Conservation (phyloP, 2,888 invertebrate genomes). For the Acleris laterana region DNA sequence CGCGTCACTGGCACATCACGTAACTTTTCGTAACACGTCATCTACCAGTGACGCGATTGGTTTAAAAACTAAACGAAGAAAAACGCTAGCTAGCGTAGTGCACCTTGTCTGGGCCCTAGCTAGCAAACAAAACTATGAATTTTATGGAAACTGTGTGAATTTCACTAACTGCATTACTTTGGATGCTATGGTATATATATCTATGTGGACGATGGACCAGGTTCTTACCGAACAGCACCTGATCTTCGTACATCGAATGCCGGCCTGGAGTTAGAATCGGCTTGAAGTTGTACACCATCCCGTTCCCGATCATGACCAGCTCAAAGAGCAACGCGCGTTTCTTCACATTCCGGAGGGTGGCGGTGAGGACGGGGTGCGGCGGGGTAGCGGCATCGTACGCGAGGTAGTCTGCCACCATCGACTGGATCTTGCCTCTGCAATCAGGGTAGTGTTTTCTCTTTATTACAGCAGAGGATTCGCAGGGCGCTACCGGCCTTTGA, state of each 20-base stretch:
- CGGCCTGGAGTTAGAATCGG: conserved; percentile 39
- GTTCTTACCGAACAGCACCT: conserved; percentile 13
- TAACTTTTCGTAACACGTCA: too few relatives aligned
- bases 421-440: conserved; percentile 11
- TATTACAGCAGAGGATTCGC: too few relatives aligned
- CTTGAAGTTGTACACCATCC: conserved; percentile 36
- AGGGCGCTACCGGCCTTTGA: too few relatives aligned
- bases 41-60: too few relatives aligned
- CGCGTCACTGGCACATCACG: too few relatives aligned
- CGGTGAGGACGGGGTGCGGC: not conserved
- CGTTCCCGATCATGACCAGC: conserved; percentile 38
- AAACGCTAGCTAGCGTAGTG: too few relatives aligned
- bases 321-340: conserved; percentile 41
- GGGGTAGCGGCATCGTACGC: not conserved
- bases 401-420: conserved; percentile 8
- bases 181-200: too few relatives aligned
- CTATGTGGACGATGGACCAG: not conserved
- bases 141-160: too few relatives aligned
- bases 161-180: too few relatives aligned
- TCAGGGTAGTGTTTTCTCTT: not conserved
- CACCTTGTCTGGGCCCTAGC: too few relatives aligned
- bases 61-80: too few relatives aligned
- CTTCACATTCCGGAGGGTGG: conserved; percentile 36
- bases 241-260: conserved; percentile 33
- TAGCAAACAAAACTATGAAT: too few relatives aligned